Percentiles rank a stretch among this genome's conserved stretches.
phyloP scores from a whole-genome alignment of 2,888 invertebrate species.

The Cistogaster globosa region DNA sequence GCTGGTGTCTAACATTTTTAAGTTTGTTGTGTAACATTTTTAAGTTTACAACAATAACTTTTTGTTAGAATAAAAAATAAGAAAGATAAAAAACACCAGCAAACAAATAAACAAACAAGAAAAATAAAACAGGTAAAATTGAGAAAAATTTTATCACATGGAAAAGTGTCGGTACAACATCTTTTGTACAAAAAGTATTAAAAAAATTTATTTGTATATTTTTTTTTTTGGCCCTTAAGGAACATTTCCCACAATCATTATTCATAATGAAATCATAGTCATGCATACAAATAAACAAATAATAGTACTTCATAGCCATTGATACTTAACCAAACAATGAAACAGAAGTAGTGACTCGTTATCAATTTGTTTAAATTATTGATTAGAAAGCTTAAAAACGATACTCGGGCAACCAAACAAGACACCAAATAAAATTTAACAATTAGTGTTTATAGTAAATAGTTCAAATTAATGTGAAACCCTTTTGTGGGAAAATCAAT shows the following conservation, averaged over 20 bases:
- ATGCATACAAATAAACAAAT: not conserved
- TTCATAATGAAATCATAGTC: slow-evolving; percentile 47
- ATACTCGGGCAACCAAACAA: not conserved
- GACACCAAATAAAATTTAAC: slow-evolving; percentile 13
- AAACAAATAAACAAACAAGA: slow-evolving; percentile 26
- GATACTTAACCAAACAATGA: slow-evolving; percentile 2
- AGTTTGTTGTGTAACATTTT: slow-evolving; percentile 41
- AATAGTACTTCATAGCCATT: not conserved
- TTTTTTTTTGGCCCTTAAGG: slow-evolving; percentile 13
- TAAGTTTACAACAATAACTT: slow-evolving; percentile 31
- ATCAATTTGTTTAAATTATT: slow-evolving; percentile 66
- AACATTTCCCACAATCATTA: slow-evolving; percentile 70
- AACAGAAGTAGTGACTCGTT: slow-evolving; percentile 38
- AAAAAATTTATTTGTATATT: slow-evolving; percentile 12
- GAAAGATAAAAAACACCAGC: slow-evolving; percentile 16
- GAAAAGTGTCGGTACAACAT: slow-evolving; percentile 59
- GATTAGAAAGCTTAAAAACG: slow-evolving; percentile 65
- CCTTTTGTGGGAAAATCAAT: slow-evolving; percentile 21
- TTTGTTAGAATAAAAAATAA: slow-evolving; percentile 13
- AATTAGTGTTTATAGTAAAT: slow-evolving; percentile 22
- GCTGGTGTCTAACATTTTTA: slow-evolving; percentile 23
- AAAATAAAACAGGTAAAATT: slow-evolving; percentile 39
- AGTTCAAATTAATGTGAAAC: slow-evolving; percentile 28
- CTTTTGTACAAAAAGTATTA: slow-evolving; percentile 16
- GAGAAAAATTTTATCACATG: slow-evolving; percentile 63